Percentiles rank a stretch among this genome's conserved stretches.
Conservation (phyloP, 2,113 vertebrate genomes). For the Nerophis ophidion region DNA sequence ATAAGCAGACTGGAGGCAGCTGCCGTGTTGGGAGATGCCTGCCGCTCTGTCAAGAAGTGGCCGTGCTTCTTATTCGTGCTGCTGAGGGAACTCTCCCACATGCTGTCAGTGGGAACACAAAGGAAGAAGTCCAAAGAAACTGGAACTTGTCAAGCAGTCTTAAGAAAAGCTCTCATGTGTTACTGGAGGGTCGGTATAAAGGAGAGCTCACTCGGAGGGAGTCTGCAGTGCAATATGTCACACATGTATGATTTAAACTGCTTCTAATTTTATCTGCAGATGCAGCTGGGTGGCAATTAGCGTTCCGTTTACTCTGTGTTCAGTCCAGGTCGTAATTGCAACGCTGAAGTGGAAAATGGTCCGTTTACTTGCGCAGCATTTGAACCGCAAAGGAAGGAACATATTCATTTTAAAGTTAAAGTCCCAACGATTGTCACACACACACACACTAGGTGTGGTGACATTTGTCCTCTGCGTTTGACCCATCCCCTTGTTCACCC, state of each 20-base stretch:
- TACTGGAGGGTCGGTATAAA: neutral
- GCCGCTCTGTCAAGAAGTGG: slow-evolving; percentile 38
- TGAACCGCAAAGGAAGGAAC: no score
- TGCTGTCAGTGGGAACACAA: slow-evolving; percentile 54
- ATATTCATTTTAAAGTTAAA: no score
- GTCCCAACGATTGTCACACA: no score
- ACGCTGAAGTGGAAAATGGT: no score
- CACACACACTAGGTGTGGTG: no score
- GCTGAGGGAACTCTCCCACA: slow-evolving; percentile 46
- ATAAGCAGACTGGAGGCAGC: slow-evolving; percentile 20
- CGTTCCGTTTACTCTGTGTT: neutral
- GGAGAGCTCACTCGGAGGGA: slow-evolving; percentile 17
- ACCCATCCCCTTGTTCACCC: no score
- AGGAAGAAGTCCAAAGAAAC: slow-evolving; percentile 41
- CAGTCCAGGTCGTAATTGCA: no score
- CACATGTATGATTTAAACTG: neutral
- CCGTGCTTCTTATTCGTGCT: slow-evolving; percentile 53
- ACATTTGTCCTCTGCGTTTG: no score
- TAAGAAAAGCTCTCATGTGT: neutral
- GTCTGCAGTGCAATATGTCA: neutral
- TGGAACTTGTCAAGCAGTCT: slow-evolving; percentile 9
- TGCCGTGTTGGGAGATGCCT: slow-evolving; percentile 25
- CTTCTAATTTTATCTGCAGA: slow-evolving; percentile 3
- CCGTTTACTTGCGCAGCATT: no score
- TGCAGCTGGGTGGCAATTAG: slow-evolving; percentile 1